Base-by-base conservation (phyloP, 2,888 invertebrate species). In the Melieria omissa region DNA sequence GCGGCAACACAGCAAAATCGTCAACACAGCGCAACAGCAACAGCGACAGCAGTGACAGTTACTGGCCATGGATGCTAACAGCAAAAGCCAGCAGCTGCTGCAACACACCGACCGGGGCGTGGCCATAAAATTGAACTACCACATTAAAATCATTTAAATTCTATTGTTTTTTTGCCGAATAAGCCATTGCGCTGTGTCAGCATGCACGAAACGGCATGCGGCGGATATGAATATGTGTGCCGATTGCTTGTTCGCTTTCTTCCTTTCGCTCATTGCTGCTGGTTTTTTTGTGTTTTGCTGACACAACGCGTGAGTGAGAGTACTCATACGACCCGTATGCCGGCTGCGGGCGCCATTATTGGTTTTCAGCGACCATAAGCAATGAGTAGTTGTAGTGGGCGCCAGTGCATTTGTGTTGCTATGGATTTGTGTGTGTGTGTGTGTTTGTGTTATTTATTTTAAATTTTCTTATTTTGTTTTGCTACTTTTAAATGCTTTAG, bases 111-210 rank as follows among this genome's bases (percentile, higher is more conserved):
- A 44, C 58, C 57, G 63, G 55, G 69, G 69, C 55, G 62, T 65
- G 63, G 54, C 78, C 76, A 82, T 82, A 82, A 82, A 82, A 82
- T 77, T 79, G 79, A 79, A 82, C 79, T 78, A 78, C 75, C 80
- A 80, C 81, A 82, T 82, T 82, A 81, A 82, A 82, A 82, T 82
- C 82, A 82, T 82, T 82, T 81, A 82, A 82, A 82, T 82, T 81
- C 82, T 81, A 81, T 82, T 82, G 41, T 68, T 70, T 57, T 65
- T 71, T 44, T 65, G 70, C 65, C 16, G 65, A 64, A 42, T 69
- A 58, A 72, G 72, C 72, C 67, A 69, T 69, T 69, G 65, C n/a
- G 57, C 12, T 47, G 47, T 47, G 42, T 12, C 16, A 47, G 42
- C 10, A 41, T 64, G 49, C 49, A 16, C 41, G 49, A 64, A 64